phyloP scores from a whole-genome alignment of 2,888 invertebrate genomes.

The Tetrapedia diversipes region DNA sequence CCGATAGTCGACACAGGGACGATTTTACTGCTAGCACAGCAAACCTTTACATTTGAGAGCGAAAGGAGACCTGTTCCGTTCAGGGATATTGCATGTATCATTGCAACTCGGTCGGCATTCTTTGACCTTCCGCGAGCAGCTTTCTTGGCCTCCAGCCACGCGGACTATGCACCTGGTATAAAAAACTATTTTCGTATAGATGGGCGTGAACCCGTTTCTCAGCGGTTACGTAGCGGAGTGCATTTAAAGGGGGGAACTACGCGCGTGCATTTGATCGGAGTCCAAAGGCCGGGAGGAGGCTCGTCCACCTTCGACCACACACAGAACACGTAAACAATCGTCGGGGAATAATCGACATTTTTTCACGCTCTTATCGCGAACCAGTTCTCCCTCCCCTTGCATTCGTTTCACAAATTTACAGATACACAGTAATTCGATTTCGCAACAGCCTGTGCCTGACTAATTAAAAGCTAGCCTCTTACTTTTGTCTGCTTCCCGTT shows the following conservation, averaged over 20 bases:
- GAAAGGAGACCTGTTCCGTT: background rate
- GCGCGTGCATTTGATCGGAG: conserved; percentile 13
- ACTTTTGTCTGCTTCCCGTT: background rate
- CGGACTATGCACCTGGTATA: conserved; percentile 1
- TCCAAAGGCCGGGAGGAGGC: conserved; percentile 43
- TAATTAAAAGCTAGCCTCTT: background rate
- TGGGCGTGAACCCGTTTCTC: conserved; percentile 21
- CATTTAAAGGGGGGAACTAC: background rate
- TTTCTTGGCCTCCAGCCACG: conserved; percentile 17
- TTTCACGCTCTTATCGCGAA: background rate
- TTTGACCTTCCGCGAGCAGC: background rate
- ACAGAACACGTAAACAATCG: conserved; percentile 33
- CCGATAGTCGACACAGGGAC: too few species aligned
- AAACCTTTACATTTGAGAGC: background rate
- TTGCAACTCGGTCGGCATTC: background rate
- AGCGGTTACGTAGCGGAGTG: conserved; percentile 26
- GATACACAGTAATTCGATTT: conserved; percentile 1
- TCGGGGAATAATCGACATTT: conserved; percentile 12
- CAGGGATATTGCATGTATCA: background rate
- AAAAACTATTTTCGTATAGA: conserved; percentile 41
- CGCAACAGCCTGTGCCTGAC: conserved; percentile 16
- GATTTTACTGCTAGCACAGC: background rate
- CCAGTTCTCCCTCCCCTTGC: background rate
- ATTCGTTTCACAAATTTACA: background rate
- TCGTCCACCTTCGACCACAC: conserved; percentile 20